A percentile compares a stretch with the other conserved stretches of the same genome.
Evolutionary conservation across 2,113 vertebrate species (phyloP).

Genomic region (Coracopsis vasa): DNA sequence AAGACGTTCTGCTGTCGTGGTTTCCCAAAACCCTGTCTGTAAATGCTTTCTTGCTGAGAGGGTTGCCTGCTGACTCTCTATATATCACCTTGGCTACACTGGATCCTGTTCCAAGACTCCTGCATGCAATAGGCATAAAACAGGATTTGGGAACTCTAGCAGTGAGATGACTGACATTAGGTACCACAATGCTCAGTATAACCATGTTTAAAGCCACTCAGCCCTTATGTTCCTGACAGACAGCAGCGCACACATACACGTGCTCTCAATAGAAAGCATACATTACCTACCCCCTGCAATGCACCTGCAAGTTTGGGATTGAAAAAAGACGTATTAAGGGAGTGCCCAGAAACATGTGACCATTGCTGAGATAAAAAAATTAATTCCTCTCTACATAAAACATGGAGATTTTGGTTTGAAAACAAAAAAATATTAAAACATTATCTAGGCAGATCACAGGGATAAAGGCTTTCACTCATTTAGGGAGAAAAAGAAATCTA

Average conservation of each 20-base stretch:
- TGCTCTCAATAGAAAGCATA: background rate
- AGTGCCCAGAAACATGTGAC: background rate
- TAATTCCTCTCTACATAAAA: background rate
- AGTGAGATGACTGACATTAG: background rate
- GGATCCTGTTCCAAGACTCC: background rate
- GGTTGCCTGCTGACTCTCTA: background rate
- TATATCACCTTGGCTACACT: background rate
- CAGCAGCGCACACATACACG: accelerated
- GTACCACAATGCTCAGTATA: background rate
- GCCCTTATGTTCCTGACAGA: background rate
- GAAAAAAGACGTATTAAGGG: background rate
- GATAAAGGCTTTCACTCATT: accelerated
- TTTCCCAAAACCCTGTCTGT: background rate
- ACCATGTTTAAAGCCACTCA: background rate
- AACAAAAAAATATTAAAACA: background rate
- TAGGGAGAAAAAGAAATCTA: accelerated
- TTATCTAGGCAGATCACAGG: background rate
- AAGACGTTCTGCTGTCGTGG: background rate
- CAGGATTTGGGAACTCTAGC: background rate
- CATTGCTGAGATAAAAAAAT: background rate
- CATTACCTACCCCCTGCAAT: background rate
- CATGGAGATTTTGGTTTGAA: background rate
- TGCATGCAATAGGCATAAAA: background rate
- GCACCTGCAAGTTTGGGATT: background rate
- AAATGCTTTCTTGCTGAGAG: background rate